Conservation (phyloP, 2,113 vertebrate species). For the Phoenicopterus ruber region DNA sequence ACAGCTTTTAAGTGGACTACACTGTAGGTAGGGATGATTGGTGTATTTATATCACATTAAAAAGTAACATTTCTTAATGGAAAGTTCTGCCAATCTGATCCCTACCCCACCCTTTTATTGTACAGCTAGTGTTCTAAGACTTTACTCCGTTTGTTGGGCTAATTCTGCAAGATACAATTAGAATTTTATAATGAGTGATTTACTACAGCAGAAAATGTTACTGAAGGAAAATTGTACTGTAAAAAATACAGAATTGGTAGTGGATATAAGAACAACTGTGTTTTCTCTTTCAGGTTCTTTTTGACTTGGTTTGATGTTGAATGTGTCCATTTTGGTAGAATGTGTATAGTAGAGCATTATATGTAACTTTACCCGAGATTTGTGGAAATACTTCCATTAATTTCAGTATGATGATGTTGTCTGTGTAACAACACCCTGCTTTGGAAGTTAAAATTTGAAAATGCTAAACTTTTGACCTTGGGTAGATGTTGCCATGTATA, state of each 20-base stretch:
- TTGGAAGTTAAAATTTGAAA: constrained; percentile 53
- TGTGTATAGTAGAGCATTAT: not conserved
- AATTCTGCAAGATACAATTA: not conserved
- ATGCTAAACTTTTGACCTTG: constrained; percentile 58
- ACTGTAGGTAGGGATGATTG: not conserved
- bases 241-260: not conserved
- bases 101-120: not conserved
- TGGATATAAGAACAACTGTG: not conserved
- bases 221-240: not conserved
- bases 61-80: not conserved
- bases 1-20: not conserved
- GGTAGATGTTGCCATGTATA: constrained; percentile 47
- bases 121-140: not conserved
- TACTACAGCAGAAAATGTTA: not conserved
- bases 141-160: not conserved
- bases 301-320: not conserved
- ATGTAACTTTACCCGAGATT: not conserved
- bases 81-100: not conserved
- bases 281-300: not conserved
- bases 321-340: not conserved
- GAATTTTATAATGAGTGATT: not conserved
- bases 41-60: not conserved
- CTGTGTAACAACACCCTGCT: not conserved
- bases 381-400: not conserved
- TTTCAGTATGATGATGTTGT: not conserved